Evolutionary conservation across 1,140 invertebrate species (phyloP).

Genomic region (Drosophila jambulina): DNA sequence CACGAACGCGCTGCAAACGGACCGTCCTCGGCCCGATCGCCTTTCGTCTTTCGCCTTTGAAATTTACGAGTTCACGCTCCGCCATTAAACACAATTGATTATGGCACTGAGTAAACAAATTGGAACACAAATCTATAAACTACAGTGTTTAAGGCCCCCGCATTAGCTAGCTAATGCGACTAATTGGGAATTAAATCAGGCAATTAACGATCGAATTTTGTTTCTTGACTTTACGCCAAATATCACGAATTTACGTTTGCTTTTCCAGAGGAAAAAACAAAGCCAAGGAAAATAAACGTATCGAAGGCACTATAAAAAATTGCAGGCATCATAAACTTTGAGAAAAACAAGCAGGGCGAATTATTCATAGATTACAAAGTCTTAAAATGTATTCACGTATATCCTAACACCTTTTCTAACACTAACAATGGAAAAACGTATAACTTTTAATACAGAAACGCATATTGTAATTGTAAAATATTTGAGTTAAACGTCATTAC

Average conservation of each 20-base stretch:
- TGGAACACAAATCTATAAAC: conserved; percentile 25
- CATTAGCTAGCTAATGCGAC: conserved; percentile 56
- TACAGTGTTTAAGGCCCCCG: conserved; percentile 17
- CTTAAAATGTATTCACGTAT: too few species aligned
- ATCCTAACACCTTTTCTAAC: neutral
- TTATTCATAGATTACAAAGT: neutral
- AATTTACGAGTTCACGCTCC: conserved; percentile 62
- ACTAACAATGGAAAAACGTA: neutral
- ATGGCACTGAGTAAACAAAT: conserved; percentile 52
- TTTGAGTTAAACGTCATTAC: neutral
- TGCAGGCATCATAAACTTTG: conserved; percentile 16
- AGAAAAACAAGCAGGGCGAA: conserved; percentile 5
- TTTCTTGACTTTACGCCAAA: conserved; percentile 21
- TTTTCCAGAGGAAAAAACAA: conserved; percentile 6
- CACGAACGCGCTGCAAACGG: conserved; percentile 42
- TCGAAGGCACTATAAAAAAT: neutral
- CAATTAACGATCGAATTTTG: conserved; percentile 35
- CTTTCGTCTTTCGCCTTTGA: conserved; percentile 26
- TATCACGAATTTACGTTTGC: conserved; percentile 28
- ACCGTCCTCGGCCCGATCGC: conserved; percentile 5
- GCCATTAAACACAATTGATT: conserved; percentile 74
- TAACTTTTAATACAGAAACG: neutral
- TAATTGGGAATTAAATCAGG: conserved; percentile 66
- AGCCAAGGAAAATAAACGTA: conserved; percentile 28
- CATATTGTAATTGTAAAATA: neutral